Evolutionary conservation across 2,888 invertebrate genomes (phyloP), one percentile per base, ranked within the genome.

Genomic region (Acleris cristana): DNA sequence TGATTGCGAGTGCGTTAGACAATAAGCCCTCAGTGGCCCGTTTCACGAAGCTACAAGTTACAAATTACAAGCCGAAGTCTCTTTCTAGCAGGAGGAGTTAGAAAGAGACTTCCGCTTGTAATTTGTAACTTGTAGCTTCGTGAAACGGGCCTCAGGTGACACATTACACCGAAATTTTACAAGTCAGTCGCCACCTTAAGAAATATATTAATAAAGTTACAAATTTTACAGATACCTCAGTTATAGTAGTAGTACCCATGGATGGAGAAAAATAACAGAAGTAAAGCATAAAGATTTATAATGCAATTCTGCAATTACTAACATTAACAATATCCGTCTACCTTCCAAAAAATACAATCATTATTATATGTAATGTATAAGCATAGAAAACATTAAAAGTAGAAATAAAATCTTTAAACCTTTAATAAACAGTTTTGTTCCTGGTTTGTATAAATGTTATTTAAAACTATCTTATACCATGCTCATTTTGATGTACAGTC

Each of bases 201-300:
- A 34, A 34, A 10, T 10, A 34, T 34, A 34, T 34, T 12, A 21
- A 40, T 40, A 4, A 40, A 40, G 40, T 40, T 40, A 4, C 4
- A 34, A 10, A 10, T 40, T 40, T 40, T 40, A 40, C 40, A 40
- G 40, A 40, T 4, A 0, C 40, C 2, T 40, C 40, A 40, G 1
- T 40, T 8, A 87, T 88, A 70, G 73, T 86, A 70, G 73, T 86
- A 64, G 85, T 89, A 44, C 88, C 88, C 54, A 71, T 84, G 44
- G 81, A 86, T 72, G 75, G 82, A 76, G 69, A 78, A 76, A 69
- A 54, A 26, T 30, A 61, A 64, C 59, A 58, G 23, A 61, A 45
- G 61, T 21, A 68, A 69, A 61, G n/a, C 18, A 58, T 57, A 58
- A 62, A 70, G 71, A 60, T 34, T 53, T 63, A 66, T 67, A 34